Evolutionary conservation across 2,888 invertebrate species (phyloP).

Genomic region (Conistra vaccinii): DNA sequence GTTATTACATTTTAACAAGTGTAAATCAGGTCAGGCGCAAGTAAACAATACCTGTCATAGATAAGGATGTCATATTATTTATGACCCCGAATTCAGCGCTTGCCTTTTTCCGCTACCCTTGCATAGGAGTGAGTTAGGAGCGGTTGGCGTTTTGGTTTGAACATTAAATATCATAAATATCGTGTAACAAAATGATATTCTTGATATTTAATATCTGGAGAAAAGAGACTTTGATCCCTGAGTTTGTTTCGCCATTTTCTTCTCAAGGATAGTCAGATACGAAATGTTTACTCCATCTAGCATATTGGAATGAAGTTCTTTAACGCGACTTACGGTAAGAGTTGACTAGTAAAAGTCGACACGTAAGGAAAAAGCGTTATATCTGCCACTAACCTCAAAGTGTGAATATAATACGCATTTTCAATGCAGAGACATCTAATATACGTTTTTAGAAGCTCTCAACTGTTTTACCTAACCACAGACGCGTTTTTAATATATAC

Average conservation of each 20-base stretch:
- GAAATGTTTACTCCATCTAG: not conserved
- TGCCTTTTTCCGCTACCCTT: constrained; percentile 75
- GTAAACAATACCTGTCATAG: constrained; percentile 73
- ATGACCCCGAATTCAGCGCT: constrained; percentile 79
- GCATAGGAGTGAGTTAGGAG: constrained; percentile 44
- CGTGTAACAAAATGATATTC: not conserved
- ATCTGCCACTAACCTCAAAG: no score
- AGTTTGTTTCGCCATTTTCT: not conserved
- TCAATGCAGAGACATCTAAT: no score
- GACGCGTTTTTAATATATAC: no score
- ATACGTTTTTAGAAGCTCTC: no score
- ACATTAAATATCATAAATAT: not conserved
- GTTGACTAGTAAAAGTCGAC: no score
- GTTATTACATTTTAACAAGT: constrained; percentile 64
- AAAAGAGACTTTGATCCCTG: not conserved
- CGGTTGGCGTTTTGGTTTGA: constrained; percentile 8
- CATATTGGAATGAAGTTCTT: no score
- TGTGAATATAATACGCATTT: no score
- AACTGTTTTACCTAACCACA: no score
- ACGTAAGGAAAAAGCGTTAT: no score
- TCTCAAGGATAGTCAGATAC: not conserved
- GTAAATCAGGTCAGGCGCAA: constrained; percentile 69
- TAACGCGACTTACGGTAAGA: no score
- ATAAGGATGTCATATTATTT: constrained; percentile 80
- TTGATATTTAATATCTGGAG: not conserved